phyloP scores from a whole-genome alignment of 2,888 invertebrate genomes.

The Temnothorax ravouxi region DNA sequence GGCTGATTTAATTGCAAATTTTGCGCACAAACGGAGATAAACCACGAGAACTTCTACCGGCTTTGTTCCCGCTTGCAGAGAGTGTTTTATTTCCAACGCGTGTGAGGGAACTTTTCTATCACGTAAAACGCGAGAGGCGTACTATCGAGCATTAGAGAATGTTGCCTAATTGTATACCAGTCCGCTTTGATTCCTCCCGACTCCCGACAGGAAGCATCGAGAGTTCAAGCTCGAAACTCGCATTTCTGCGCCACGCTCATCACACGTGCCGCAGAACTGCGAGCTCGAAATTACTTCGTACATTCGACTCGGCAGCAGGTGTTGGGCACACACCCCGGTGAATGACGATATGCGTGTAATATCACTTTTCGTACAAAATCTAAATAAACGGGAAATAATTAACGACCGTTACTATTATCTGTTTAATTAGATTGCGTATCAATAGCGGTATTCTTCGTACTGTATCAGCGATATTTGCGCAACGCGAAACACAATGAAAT shows the following conservation, averaged over 20 bases:
- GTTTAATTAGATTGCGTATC: slow-evolving; percentile 23
- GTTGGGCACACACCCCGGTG: slow-evolving; percentile 25
- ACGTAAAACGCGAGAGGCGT: slow-evolving; percentile 21
- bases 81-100: slow-evolving; percentile 33
- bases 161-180: slow-evolving; percentile 33
- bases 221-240: slow-evolving; percentile 61
- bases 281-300: slow-evolving; percentile 63
- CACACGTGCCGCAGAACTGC: slow-evolving; percentile 57
- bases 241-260: slow-evolving; percentile 52
- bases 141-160: slow-evolving; percentile 20
- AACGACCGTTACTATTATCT: neutral
- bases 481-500: neutral
- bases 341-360: slow-evolving; percentile 26
- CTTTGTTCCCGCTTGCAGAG: slow-evolving; percentile 22
- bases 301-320: slow-evolving; percentile 51
- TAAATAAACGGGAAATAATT: slow-evolving; percentile 12
- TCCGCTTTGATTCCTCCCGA: slow-evolving; percentile 60
- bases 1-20: slow-evolving; percentile 6
- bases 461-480: neutral
- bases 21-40: slow-evolving; percentile 16
- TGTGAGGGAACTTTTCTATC: slow-evolving; percentile 26
- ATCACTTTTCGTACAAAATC: slow-evolving; percentile 16
- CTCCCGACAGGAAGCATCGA: slow-evolving; percentile 54
- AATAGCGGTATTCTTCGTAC: neutral
- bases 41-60: slow-evolving; percentile 24